Evolutionary conservation across 2,888 invertebrate genomes (phyloP).

Genomic region (Hecatera dysodea): DNA sequence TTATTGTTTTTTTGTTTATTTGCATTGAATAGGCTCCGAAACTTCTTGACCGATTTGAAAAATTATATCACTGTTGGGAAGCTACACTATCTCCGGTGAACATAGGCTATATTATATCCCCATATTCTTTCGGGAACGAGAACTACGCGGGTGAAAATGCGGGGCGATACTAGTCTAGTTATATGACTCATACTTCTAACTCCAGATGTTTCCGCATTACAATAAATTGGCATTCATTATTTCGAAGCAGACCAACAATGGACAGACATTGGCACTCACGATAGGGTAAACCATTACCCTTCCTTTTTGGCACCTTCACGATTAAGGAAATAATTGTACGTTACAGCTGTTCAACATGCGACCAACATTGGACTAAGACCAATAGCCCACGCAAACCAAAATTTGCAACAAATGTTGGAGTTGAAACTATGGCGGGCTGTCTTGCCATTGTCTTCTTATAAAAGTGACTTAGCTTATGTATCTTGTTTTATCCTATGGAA

Average conservation of each 20-base stretch:
- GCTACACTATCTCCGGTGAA: no score
- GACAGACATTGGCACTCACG: constrained; percentile 32
- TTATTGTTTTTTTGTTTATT: no score
- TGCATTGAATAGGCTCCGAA: no score
- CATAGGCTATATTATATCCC: no score
- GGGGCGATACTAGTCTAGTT: no score
- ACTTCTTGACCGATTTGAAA: no score
- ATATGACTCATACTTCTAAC: not conserved
- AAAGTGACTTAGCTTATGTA: not conserved
- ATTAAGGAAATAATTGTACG: constrained; percentile 52
- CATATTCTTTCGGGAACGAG: no score
- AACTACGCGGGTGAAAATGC: no score
- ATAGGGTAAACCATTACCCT: constrained; percentile 43
- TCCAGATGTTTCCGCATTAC: constrained; percentile 16
- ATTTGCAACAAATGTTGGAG: constrained; percentile 16
- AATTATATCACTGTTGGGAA: no score
- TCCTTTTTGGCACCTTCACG: constrained; percentile 54
- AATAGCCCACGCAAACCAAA: not conserved
- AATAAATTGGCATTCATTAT: constrained; percentile 1
- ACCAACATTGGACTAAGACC: constrained; percentile 10
- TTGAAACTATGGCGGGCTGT: constrained; percentile 15
- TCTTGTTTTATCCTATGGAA: no score
- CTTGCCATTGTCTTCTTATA: not conserved
- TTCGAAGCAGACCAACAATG: not conserved
- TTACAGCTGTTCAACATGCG: constrained; percentile 17